Base-by-base conservation (phyloP, 2,113 vertebrate species). In the Phrynocephalus versicolor region DNA sequence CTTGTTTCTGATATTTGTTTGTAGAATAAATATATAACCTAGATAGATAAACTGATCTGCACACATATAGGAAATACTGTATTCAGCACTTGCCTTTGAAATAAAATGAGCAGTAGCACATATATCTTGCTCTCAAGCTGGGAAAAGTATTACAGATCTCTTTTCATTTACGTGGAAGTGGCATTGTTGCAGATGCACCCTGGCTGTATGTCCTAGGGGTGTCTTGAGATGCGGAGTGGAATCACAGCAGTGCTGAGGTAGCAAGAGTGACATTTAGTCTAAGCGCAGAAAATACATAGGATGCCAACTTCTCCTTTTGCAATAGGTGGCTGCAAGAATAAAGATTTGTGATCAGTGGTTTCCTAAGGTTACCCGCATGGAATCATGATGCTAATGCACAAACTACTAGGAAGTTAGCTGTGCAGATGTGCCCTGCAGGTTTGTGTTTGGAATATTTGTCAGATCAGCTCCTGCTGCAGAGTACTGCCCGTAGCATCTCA, bases 361-460 rank as follows among this genome's bases (percentile, higher is more conserved):
- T n/a, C n/a, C n/a, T n/a, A n/a, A n/a, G n/a, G n/a, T n/a, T n/a
- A n/a, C n/a, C n/a, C n/a, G n/a, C n/a, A n/a, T n/a, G n/a, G n/a
- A n/a, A n/a, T n/a, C n/a, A n/a, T n/a, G n/a, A 67, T 51, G 55
- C 45, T 19, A 57, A 2, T 60, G 25, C 35, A 77, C 23, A 84
- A 69, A 30, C 27, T 73, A 23, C 27, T 27, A 83, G 81, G n/a
- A 41, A 57, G 19, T 82, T 72, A 72, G 30, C 72, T 58, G 25
- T 81, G 58, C 30, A 57, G 41, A n/a, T 12, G 19, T n/a, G n/a
- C n/a, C n/a, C n/a, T 65, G 16, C 19, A 65, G 7, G 23, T 85
- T 51, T 77, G n/a, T 55, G 27, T 79, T n/a, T 58, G 51, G 57
- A 25, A 85, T 73, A 33, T 73, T 85, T 84, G 37, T 23, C n/a